phyloP scores from a whole-genome alignment of 2,113 vertebrate genomes.

The Uria lomvia region DNA sequence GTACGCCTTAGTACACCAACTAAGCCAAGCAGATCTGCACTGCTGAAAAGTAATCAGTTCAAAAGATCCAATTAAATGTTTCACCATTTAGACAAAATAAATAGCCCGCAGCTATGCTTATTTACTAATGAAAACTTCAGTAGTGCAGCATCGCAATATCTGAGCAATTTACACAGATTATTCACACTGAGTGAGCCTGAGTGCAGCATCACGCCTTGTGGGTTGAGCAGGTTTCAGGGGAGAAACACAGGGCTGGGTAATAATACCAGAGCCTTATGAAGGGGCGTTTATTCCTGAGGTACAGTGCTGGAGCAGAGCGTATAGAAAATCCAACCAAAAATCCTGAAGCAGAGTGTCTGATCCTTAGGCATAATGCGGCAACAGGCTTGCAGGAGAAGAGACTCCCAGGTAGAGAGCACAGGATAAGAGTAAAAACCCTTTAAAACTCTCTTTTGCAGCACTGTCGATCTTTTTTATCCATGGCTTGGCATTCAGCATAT shows the following conservation, averaged over 20 bases:
- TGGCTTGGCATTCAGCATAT: neutral
- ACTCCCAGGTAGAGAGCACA: neutral
- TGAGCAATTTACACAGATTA: slow-evolving; percentile 17
- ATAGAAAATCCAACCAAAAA: neutral
- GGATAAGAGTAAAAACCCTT: neutral
- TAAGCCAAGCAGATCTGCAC: neutral
- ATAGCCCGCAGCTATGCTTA: slow-evolving; percentile 29
- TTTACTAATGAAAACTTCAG: slow-evolving; percentile 39
- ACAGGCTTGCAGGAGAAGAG: neutral
- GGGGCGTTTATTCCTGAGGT: neutral
- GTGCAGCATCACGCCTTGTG: neutral
- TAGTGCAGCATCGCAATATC: neutral
- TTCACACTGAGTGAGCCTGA: neutral
- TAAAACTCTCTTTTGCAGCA: neutral
- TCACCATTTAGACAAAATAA: slow-evolving; percentile 47
- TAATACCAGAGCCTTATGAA: neutral
- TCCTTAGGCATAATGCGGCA: neutral
- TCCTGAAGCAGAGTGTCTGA: neutral
- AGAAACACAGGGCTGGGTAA: neutral
- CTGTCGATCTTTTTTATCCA: neutral
- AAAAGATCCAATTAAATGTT: slow-evolving; percentile 43
- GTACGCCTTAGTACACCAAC: neutral
- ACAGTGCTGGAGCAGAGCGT: neutral
- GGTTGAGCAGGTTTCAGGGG: neutral
- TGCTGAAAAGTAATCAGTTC: slow-evolving; percentile 27